phyloP scores from a whole-genome alignment of 2,113 vertebrate genomes.

The Glaucidium brasilianum region DNA sequence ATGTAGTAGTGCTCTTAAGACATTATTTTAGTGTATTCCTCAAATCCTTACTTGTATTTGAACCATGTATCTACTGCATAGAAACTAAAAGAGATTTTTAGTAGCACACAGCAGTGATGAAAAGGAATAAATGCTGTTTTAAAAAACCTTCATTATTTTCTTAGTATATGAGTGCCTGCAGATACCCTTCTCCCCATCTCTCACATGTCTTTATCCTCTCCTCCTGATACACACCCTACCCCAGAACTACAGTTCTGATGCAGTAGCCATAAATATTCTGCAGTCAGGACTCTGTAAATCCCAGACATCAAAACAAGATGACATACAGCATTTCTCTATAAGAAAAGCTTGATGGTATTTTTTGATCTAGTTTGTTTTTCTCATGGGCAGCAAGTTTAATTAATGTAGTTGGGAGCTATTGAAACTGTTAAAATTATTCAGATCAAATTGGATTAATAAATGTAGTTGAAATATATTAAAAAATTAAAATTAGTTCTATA shows the following conservation, averaged over 20 bases:
- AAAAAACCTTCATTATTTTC: accelerated
- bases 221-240: background rate
- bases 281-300: background rate
- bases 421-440: background rate
- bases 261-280: background rate
- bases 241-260: background rate
- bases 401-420: background rate
- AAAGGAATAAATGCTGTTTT: background rate
- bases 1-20: background rate
- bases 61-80: background rate
- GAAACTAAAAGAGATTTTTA: background rate
- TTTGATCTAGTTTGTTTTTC: background rate
- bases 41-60: background rate
- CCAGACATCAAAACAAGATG: background rate
- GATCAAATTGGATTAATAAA: background rate
- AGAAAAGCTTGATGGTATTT: background rate
- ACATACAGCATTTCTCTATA: background rate
- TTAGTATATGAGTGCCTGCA: background rate
- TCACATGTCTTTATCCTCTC: background rate
- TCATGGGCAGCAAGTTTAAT: background rate
- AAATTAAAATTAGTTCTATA: background rate
- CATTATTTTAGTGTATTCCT: background rate
- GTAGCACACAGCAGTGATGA: background rate
- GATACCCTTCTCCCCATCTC: background rate
- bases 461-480: background rate